These are phyloP conservation scores for Balearica regulorum DNA, from an alignment of 2,797 vertebrate genomes.

Conservation along the genomic window DNA sequence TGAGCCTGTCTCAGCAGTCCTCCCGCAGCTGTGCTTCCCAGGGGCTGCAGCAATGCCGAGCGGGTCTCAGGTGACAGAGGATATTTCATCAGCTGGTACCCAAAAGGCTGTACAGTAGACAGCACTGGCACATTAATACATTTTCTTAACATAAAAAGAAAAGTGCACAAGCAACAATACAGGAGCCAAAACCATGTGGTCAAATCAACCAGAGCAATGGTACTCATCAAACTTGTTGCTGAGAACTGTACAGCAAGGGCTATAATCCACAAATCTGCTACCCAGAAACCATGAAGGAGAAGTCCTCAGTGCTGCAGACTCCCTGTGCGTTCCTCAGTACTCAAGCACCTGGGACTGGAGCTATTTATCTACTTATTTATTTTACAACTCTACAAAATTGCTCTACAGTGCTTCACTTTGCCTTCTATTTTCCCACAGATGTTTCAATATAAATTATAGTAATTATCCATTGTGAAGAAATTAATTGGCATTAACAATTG, in stretches of 20 bases:
- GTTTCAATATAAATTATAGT: conserved; percentile 30
- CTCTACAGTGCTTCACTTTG: neutral
- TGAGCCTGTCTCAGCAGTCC: neutral
- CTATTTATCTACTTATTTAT: neutral
- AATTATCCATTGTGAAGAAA: conserved; percentile 34
- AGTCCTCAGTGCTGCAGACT: neutral
- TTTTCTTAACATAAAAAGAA: neutral
- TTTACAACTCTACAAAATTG: neutral
- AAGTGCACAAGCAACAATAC: neutral
- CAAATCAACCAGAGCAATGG: neutral
- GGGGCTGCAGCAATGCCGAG: neutral
- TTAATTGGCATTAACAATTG: conserved; percentile 22
- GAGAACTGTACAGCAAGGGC: neutral
- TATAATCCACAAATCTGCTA: neutral
- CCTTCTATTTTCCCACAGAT: conserved; percentile 26
- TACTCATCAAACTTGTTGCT: neutral
- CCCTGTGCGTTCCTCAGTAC: neutral
- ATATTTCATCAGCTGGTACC: neutral
- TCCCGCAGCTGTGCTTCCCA: neutral
- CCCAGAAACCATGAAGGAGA: neutral
- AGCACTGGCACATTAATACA: neutral
- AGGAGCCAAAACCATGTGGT: neutral
- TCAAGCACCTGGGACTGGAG: neutral
- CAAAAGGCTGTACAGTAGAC: neutral
- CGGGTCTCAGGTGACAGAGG: neutral